Base-by-base conservation (phyloP, 1,140 invertebrate species). In the Diabrotica undecimpunctata region DNA sequence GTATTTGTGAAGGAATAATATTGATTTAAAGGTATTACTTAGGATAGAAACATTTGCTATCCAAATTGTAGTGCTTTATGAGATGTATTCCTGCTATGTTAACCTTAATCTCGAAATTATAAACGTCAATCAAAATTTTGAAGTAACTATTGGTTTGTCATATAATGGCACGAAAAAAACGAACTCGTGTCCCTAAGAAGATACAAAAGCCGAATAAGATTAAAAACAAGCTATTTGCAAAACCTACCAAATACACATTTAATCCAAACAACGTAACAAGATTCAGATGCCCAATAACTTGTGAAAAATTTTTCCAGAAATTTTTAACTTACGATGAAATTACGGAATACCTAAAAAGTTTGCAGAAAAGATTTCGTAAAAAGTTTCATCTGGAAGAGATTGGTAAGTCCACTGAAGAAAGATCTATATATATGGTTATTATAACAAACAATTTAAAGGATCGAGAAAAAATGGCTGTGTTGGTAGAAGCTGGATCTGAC, bases 401-500 rank as follows among this genome's bases (percentile, higher is more conserved):
- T n/a, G 67, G 70, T 50, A 39, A 41, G 11, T 68, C 70, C 13
- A 38, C 37, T n/a, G 46, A 71, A 65, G 62, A 64, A 38, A 68
- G 58, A 59, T 61, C 68, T 3, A 72, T 72, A 51, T 72, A 64
- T 54, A 38, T 72, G 59, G 66, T 58, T 12, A 56, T 58, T 12
- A 70, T 72, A 10, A 55, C 54, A 10, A 53, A 50, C 25, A 52
- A n/a, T 7, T 41, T 14, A 1, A 57, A 59, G 13, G 36, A 54
- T 9, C 6, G 58, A 10, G 46, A 61, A 9, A 72, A 70, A 58
- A 35, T 65, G 13, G 68, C 50, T 38, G 56, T 65, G 5, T 53
- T 72, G 12, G 66, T 72, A 38, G 67, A 63, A 64, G 71, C 71
- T 37, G 71, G 71, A 13, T 58, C 62, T n/a, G 69, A 70, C n/a